These are phyloP conservation scores for Craseonycteris thonglongyai DNA, from an alignment of 2,113 vertebrate species.

Conservation along the genomic window DNA sequence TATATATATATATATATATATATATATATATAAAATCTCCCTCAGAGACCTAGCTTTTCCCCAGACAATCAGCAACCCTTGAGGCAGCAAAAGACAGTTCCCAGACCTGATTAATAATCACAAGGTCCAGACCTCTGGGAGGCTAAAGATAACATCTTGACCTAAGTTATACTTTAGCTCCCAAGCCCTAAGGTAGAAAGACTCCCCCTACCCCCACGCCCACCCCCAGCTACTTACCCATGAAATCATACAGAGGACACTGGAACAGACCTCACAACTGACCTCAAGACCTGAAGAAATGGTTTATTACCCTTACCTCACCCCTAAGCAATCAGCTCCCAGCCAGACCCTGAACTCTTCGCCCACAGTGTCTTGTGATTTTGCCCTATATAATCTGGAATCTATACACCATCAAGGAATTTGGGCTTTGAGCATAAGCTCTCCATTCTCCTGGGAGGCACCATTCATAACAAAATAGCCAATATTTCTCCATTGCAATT, in stretches of 20 bases:
- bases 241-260: background rate
- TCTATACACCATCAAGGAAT: background rate
- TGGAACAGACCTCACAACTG: background rate
- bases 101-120: background rate
- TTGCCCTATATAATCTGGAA: background rate
- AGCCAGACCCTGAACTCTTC: background rate
- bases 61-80: background rate
- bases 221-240: background rate
- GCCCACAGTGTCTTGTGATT: background rate
- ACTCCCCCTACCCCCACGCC: no score
- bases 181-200: background rate
- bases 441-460: background rate
- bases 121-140: background rate
- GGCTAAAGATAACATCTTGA: background rate
- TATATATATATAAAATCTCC: no score
- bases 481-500: background rate
- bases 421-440: background rate
- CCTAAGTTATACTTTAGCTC: background rate
- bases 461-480: background rate
- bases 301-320: background rate
- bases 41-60: background rate
- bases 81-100: background rate
- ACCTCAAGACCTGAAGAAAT: background rate
- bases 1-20: no score
- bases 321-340: background rate